Base-by-base conservation (phyloP, 2,888 invertebrate genomes). In the Caradrina kadenii region DNA sequence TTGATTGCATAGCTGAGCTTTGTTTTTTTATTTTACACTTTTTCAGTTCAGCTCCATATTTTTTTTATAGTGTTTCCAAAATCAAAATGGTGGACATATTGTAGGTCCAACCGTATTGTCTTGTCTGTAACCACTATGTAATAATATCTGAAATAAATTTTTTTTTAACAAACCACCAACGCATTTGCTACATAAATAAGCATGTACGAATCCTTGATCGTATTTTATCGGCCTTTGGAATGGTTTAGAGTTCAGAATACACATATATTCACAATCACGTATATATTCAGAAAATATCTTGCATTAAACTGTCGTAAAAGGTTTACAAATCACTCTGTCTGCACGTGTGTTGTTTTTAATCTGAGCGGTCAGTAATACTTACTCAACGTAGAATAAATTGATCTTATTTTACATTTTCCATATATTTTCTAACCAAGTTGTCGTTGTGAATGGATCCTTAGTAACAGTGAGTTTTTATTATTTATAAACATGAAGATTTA, bases 1-100 rank as follows among this genome's bases (percentile, higher is more conserved):
- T 90, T 86, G 87, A 87, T 81, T 58, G 80, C 79, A 62, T 72
- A 79, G 78, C 81, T n/a, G 66, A 80, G 79, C 76, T 83, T 78
- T 86, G 82, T 78, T 26, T 26, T 26, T 26, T 26, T 26, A 26
- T 26, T 26, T 26, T 26, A 26, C 26, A 26, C 26, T 26, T 26
- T n/a, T 26, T 26, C 26, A 26, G 26, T 26, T 26, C 26, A 26
- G 26, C 26, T 26, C 26, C 26, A 26, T 3, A 26, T 3, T 26
- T 26, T 26, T 26, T 26, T 26, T 26, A 26, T 26, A 26, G 26
- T 26, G 26, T 26, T 26, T 26, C 26, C 26, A 26, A 26, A 26
- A 26, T 26, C 26, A 26, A 26, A 26, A 26, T 26, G 26, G 26
- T 26, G 26, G 26, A 26, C 26, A 26, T 26, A 26, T n/a, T 26